These are phyloP conservation scores for Pteronura brasiliensis DNA, from an alignment of 2,113 vertebrate species.

Conservation along the genomic window DNA sequence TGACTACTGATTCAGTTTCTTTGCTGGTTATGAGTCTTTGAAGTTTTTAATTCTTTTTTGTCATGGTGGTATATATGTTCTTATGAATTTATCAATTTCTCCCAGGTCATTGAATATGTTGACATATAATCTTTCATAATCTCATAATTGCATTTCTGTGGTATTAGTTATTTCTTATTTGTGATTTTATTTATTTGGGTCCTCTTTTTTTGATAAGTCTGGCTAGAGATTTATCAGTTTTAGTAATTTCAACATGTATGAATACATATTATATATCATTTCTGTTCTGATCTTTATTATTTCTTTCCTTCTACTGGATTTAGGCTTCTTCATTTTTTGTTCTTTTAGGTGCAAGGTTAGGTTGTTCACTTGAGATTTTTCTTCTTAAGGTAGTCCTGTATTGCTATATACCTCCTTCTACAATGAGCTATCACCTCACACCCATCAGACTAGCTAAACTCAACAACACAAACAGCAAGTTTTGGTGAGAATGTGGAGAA, in stretches of 20 bases:
- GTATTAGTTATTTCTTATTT: neutral
- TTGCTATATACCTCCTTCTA: neutral
- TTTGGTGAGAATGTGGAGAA: neutral
- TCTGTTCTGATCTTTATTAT: neutral
- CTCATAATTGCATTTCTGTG: neutral
- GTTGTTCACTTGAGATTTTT: neutral
- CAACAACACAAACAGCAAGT: neutral
- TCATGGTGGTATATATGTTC: neutral
- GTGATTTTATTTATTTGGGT: neutral
- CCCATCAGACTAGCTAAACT: neutral
- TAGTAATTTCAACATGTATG: neutral
- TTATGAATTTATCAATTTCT: neutral
- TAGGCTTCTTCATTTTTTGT: neutral
- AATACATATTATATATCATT: neutral
- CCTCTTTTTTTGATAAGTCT: neutral
- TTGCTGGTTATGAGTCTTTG: neutral
- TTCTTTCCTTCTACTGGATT: neutral
- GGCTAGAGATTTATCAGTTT: neutral
- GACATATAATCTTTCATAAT: neutral
- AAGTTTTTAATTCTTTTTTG: neutral
- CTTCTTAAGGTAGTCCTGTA: neutral
- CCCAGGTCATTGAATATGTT: neutral
- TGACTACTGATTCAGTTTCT: neutral
- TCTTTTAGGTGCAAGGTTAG: neutral
- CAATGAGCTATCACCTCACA: neutral